Evolutionary conservation across 1,140 invertebrate species (phyloP), one percentile per base, ranked within the genome.

Genomic region (Procambarus virginalis): DNA sequence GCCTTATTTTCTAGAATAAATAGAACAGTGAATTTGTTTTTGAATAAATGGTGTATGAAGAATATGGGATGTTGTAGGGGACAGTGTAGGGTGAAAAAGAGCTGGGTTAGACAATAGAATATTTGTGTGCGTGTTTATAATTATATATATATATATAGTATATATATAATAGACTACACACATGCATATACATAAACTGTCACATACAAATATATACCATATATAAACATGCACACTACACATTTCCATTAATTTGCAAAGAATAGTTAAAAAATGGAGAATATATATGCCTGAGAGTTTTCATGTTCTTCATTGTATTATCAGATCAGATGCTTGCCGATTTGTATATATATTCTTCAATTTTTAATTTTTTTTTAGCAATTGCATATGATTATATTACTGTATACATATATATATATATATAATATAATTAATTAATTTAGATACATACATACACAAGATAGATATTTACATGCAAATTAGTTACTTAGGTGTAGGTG

Each of bases 1-100:
- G 49, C 49, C 49, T 78, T 49, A 78, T 78, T 51, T 51, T 78
- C 68, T 73, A 34, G 68, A 51, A n/a, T 3, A 78, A 49, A 78
- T 48, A 55, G 8, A 55, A 68, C 75, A 2, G 3, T 49, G 75
- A 78, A 78, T 48, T 48, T 73, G 10, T 20, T 22, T 34, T 3
- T 73, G 68, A 73, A 34, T 34, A 73, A 73, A 34, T 34, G 22
- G 6, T 73, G 22, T 73, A 73, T 34, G 68, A 73, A 34, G 68
- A 68, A 68, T 10, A 73, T 8, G 14, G n/a, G 10, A 34, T 34
- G 6, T 73, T 73, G 5, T 34, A 73, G 68, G 14, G 68, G 34
- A 22, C 5, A 73, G 10, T 64, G 4, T 64, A 17, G 17, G 10
- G 22, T 34, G 20, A 20, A 34, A 34, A 3, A 34, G 34, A 34